phyloP scores from a whole-genome alignment of 2,888 invertebrate species.

The Siphlonurus alternatus region DNA sequence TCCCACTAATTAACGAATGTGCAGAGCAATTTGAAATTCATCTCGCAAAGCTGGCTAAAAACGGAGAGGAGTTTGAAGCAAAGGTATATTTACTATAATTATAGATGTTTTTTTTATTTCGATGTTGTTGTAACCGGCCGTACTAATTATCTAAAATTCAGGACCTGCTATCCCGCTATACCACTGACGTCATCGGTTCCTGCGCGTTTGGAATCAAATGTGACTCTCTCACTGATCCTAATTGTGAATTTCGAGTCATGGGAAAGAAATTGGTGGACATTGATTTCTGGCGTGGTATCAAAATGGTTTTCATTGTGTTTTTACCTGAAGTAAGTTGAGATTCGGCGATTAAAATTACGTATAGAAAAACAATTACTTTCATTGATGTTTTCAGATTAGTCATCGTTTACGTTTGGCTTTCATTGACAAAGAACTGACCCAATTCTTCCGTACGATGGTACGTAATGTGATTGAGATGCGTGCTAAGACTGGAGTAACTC shows the following conservation, averaged over 20 bases:
- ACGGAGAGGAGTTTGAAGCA: conserved; percentile 6
- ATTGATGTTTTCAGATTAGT: not conserved
- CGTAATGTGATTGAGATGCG: conserved; percentile 1
- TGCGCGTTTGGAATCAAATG: conserved; percentile 29
- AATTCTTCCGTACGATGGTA: conserved; percentile 8
- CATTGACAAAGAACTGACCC: not conserved
- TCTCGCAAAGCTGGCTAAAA: conserved; percentile 19
- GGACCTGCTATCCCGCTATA: conserved; percentile 13
- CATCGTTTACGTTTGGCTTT: not conserved
- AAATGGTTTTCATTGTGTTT: not conserved
- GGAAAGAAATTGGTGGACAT: conserved; percentile 5
- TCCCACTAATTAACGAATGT: conserved; percentile 32
- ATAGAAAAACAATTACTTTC: not conserved
- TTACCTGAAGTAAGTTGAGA: not conserved
- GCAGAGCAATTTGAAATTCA: conserved; percentile 18
- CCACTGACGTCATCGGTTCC: conserved; percentile 22
- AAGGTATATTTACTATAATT: not conserved
- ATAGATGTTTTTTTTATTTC: not conserved
- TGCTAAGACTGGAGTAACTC: not conserved
- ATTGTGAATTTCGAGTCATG: conserved; percentile 20
- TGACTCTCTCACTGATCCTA: conserved; percentile 20
- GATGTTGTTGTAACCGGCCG: too few species aligned
- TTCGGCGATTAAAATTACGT: not conserved
- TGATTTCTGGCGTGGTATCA: not conserved
- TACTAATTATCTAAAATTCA: too few species aligned